These are phyloP conservation scores for Argyresthia goedartella DNA, from an alignment of 2,888 invertebrate species.

Conservation along the genomic window DNA sequence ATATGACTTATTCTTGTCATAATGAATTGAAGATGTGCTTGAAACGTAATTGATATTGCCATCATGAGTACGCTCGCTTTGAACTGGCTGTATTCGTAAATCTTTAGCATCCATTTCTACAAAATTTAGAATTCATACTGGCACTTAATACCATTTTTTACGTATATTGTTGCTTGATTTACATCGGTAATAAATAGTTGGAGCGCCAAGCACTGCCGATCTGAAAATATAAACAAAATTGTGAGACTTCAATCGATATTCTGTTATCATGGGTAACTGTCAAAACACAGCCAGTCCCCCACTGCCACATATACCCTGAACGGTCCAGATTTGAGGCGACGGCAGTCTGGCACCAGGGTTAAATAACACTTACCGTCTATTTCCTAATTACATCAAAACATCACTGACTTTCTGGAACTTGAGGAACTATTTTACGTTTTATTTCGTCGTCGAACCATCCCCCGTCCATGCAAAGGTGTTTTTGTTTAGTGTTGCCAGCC, in stretches of 20 bases:
- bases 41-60: conserved; percentile 46
- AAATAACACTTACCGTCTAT: not conserved
- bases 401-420: not conserved
- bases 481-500: conserved; percentile 8
- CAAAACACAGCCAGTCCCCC: conserved; percentile 38
- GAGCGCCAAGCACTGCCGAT: not conserved
- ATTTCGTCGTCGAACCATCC: not conserved
- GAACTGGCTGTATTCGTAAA: conserved; percentile 40
- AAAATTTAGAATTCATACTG: conserved; percentile 29
- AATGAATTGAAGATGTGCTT: conserved; percentile 32
- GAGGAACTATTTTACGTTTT: conserved; percentile 1
- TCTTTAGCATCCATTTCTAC: conserved; percentile 63
- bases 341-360: not conserved
- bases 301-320: conserved; percentile 49
- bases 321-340: not conserved
- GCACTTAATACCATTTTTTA: conserved; percentile 42
- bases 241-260: conserved; percentile 16
- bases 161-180: conserved; percentile 8
- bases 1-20: conserved; percentile 46
- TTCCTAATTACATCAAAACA: not conserved
- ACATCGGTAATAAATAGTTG: not conserved
- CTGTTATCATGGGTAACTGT: conserved; percentile 50
- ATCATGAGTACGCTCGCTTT: conserved; percentile 49
- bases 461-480: conserved; percentile 12
- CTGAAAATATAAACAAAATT: conserved; percentile 51